A percentile compares a stretch with the other conserved stretches of the same genome.
phyloP scores from a whole-genome alignment of 1,140 invertebrate genomes.

The Drosophila kepulauana region DNA sequence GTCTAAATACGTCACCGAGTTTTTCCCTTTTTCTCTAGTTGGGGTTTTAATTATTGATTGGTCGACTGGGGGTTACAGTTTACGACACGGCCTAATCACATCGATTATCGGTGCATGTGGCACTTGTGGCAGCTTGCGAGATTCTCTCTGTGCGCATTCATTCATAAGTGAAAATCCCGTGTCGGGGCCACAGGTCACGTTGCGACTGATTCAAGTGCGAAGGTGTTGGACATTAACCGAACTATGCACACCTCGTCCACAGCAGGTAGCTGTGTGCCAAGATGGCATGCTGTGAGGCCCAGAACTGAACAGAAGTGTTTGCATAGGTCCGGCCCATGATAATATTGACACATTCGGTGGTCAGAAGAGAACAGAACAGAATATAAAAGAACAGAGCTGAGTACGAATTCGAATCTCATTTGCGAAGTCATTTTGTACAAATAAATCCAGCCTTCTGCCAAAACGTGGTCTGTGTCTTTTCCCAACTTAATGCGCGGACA shows the following conservation, averaged over 20 bases:
- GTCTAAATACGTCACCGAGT: constrained; percentile 77
- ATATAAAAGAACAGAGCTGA: too few relatives aligned
- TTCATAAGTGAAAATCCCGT: constrained; percentile 67
- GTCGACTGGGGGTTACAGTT: constrained; percentile 63
- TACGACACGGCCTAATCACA: constrained; percentile 77
- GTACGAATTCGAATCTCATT: constrained; percentile 64
- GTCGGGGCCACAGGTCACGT: constrained; percentile 71
- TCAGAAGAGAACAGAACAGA: constrained; percentile 39
- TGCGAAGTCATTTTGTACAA: constrained; percentile 84
- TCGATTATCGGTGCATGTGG: constrained; percentile 75
- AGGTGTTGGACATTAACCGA: constrained; percentile 78
- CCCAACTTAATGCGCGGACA: constrained; percentile 55
- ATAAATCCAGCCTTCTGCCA: constrained; percentile 78
- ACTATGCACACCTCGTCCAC: constrained; percentile 71
- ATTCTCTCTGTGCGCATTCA: constrained; percentile 33
- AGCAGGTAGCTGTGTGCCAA: constrained; percentile 56
- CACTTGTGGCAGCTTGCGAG: constrained; percentile 58
- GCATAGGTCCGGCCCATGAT: constrained; percentile 68
- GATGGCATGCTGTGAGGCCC: constrained; percentile 21
- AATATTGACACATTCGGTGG: constrained; percentile 76
- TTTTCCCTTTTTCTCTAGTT: constrained; percentile 22
- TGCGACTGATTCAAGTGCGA: constrained; percentile 60
- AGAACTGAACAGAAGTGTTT: constrained; percentile 53
- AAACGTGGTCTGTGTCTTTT: constrained; percentile 39
- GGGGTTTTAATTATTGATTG: constrained; percentile 73